Conservation (phyloP, 2,888 invertebrate genomes). For the Cotesia congregata region DNA sequence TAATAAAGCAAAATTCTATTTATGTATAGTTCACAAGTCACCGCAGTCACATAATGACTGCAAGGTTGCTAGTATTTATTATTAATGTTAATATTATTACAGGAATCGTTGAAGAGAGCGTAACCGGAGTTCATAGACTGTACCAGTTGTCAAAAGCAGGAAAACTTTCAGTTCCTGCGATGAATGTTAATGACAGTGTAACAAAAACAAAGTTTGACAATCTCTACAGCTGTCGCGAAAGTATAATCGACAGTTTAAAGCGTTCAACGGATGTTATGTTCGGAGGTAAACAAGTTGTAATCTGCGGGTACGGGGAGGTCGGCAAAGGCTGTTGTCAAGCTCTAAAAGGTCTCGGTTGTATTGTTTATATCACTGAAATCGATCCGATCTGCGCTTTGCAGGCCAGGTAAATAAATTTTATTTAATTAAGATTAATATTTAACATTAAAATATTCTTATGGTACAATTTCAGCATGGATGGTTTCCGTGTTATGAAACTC, state of each 20-base stretch:
- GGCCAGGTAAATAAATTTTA: constrained; percentile 77
- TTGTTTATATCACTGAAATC: constrained; percentile 94
- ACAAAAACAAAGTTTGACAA: constrained; percentile 99
- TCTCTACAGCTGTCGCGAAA: constrained; percentile 94
- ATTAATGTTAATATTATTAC: no score
- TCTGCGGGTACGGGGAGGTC: constrained; percentile 97
- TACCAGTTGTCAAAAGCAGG: constrained; percentile 96
- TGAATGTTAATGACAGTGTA: constrained; percentile 98
- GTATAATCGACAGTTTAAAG: constrained; percentile 88
- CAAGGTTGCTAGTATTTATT: no score
- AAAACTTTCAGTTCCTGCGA: constrained; percentile 94
- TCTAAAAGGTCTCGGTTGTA: constrained; percentile 93
- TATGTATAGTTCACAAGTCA: no score
- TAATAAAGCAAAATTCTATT: no score
- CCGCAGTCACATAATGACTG: no score
- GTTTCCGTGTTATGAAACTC: constrained; percentile 93
- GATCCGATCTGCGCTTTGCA: constrained; percentile 98
- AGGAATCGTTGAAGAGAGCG: constrained; percentile 98
- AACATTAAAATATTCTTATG: not conserved
- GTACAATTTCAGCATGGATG: constrained; percentile 85
- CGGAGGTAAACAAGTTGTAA: constrained; percentile 95
- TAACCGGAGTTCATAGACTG: constrained; percentile 96
- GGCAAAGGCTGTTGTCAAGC: constrained; percentile 98
- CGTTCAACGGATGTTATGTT: constrained; percentile 97
- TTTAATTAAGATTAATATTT: constrained; percentile 8